Evolutionary conservation across 2,797 vertebrate species (phyloP).

Genomic region (Thaleichthys pacificus): DNA sequence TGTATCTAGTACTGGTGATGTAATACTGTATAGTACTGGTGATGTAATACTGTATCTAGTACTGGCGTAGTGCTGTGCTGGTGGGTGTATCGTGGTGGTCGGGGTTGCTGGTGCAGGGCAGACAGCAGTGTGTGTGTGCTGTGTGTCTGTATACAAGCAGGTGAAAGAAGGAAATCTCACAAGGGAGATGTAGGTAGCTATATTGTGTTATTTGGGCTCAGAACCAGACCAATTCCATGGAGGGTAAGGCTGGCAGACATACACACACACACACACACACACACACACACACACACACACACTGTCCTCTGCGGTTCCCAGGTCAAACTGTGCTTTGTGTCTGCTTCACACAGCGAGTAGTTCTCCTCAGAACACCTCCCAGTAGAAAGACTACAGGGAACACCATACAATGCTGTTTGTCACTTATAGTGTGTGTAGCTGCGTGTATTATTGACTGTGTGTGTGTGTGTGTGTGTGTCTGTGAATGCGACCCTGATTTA

Average conservation of each 20-base stretch:
- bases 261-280: too few species aligned
- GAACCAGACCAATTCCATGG: constrained; percentile 27
- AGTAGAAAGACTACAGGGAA: constrained; percentile 15
- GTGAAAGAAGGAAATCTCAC: neutral
- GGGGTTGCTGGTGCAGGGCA: too few species aligned
- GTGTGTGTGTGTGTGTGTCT: neutral
- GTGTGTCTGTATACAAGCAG: neutral
- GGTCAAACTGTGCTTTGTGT: constrained; percentile 40
- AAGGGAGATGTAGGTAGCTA: neutral
- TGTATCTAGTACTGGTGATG: too few species aligned
- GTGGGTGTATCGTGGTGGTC: too few species aligned
- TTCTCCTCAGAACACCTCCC: constrained; percentile 36
- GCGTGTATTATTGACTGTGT: neutral
- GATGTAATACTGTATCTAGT: neutral
- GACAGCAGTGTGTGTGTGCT: too few species aligned
- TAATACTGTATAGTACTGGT: too few species aligned
- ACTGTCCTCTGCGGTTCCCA: constrained; percentile 27
- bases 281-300: too few species aligned
- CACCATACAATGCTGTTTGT: neutral
- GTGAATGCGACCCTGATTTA: neutral
- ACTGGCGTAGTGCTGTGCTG: neutral
- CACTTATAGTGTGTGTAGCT: neutral
- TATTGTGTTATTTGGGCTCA: constrained; percentile 2
- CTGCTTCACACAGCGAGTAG: constrained; percentile 41
- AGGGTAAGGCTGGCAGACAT: constrained; percentile 38